Conservation (phyloP, 2,888 invertebrate genomes). For the Netelia melanura region DNA sequence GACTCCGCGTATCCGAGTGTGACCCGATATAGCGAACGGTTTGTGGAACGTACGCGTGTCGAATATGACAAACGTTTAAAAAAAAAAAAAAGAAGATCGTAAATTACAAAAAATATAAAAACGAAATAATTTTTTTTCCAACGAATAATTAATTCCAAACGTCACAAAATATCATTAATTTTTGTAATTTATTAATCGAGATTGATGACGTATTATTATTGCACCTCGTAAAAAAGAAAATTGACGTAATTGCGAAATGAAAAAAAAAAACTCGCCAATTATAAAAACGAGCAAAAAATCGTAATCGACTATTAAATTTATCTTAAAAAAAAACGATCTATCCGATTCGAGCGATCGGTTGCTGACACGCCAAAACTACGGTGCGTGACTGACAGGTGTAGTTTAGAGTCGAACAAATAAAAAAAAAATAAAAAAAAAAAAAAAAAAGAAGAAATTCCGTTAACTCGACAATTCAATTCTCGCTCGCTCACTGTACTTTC, state of each 20-base stretch:
- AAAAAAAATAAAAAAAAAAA: background rate
- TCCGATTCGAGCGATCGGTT: background rate
- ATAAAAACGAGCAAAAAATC: no score
- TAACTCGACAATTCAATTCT: slow-evolving; percentile 7
- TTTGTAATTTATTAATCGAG: no score
- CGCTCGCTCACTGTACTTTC: background rate
- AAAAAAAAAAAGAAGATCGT: slow-evolving; percentile 34
- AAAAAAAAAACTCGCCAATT: no score
- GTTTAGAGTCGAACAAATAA: background rate
- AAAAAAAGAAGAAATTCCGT: slow-evolving; percentile 19
- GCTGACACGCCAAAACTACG: background rate
- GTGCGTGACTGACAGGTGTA: background rate
- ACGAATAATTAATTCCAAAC: background rate
- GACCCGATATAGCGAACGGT: slow-evolving; percentile 59
- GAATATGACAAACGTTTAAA: slow-evolving; percentile 63
- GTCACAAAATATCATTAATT: background rate
- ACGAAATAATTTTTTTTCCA: background rate
- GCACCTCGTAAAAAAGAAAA: no score
- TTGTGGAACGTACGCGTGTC: slow-evolving; percentile 66
- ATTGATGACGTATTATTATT: no score
- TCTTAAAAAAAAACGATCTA: background rate
- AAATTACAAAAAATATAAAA: slow-evolving; percentile 35
- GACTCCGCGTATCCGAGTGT: slow-evolving; percentile 45
- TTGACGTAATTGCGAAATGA: no score
- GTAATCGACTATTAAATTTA: no score